phyloP scores from a whole-genome alignment of 2,797 vertebrate species.

The Lophius americanus region DNA sequence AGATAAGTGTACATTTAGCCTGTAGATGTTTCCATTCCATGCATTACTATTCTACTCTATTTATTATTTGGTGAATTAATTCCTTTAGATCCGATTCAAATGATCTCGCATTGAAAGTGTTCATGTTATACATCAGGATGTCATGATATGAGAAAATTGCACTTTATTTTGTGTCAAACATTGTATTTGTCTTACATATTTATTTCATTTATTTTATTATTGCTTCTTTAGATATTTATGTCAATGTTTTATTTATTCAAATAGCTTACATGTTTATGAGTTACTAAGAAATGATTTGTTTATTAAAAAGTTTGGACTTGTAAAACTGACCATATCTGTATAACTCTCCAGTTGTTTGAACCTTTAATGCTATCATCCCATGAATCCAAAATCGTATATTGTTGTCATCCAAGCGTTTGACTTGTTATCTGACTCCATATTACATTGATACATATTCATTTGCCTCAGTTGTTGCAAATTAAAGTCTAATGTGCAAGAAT shows the following conservation, averaged over 20 bases:
- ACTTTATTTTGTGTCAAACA: conserved; percentile 74
- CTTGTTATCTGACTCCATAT: conserved; percentile 45
- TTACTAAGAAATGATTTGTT: conserved; percentile 31
- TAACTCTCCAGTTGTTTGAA: conserved; percentile 24
- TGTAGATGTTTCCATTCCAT: conserved; percentile 21
- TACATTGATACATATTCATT: conserved; percentile 51
- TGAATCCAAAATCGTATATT: conserved; percentile 39
- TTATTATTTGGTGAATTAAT: conserved; percentile 10
- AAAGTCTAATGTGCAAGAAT: conserved; percentile 66
- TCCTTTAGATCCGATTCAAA: conserved; percentile 26
- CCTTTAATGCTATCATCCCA: conserved; percentile 32
- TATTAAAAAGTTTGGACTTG: conserved; percentile 32
- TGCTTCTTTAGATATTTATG: background rate
- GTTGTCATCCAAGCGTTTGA: conserved; percentile 49
- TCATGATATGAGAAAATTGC: conserved; percentile 61
- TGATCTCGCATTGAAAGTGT: conserved; percentile 10
- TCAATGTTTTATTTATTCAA: conserved; percentile 40
- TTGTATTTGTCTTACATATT: conserved; percentile 42
- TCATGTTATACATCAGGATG: conserved; percentile 12
- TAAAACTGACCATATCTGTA: conserved; percentile 42
- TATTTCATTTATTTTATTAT: conserved; percentile 43
- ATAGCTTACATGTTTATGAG: conserved; percentile 32
- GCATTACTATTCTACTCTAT: conserved; percentile 15
- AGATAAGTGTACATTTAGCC: conserved; percentile 11
- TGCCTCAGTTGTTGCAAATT: conserved; percentile 69